phyloP scores from a whole-genome alignment of 2,888 invertebrate genomes.

The Argyresthia goedartella region DNA sequence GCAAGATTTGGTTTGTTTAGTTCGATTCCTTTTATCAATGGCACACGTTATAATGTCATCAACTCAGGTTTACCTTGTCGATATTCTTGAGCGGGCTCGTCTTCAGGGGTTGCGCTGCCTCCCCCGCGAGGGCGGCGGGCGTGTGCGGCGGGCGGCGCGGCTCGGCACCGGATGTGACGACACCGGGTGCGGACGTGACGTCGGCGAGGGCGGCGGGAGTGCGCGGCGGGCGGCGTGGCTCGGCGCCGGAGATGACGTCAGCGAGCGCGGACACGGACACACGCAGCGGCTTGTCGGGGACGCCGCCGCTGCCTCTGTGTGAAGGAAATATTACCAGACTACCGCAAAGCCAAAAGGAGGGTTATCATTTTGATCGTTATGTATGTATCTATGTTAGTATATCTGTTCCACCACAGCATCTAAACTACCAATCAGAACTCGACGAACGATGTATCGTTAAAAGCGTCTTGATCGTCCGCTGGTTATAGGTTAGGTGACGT shows the following conservation, averaged over 20 bases:
- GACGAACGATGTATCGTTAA: too few relatives aligned
- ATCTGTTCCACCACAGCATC: too few relatives aligned
- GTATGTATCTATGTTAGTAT: too few relatives aligned
- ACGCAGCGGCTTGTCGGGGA: slow-evolving; percentile 77
- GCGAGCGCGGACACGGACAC: slow-evolving; percentile 73
- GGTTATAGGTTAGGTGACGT: too few relatives aligned
- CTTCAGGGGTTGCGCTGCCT: slow-evolving; percentile 30
- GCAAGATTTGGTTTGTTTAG: too few relatives aligned
- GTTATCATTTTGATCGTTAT: too few relatives aligned
- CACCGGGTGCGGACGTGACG: slow-evolving; percentile 24
- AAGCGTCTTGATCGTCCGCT: too few relatives aligned
- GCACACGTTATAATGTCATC: too few relatives aligned
- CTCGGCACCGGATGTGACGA: neutral
- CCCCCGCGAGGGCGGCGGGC: slow-evolving; percentile 18
- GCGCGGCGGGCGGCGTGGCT: slow-evolving; percentile 26
- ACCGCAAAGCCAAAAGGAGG: too few relatives aligned
- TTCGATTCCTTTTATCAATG: too few relatives aligned
- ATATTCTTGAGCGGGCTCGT: slow-evolving; percentile 59
- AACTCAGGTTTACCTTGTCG: slow-evolving; percentile 62
- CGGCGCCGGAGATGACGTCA: slow-evolving; percentile 13
- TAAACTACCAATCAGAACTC: too few relatives aligned
- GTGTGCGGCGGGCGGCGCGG: slow-evolving; percentile 25
- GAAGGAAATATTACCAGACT: neutral
- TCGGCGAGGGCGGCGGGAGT: slow-evolving; percentile 13
- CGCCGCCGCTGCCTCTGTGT: slow-evolving; percentile 17